A percentile compares a stretch with the other conserved stretches of the same genome.
Evolutionary conservation across 1,140 invertebrate genomes (phyloP).

Genomic region (Cheumatopsyche charites): DNA sequence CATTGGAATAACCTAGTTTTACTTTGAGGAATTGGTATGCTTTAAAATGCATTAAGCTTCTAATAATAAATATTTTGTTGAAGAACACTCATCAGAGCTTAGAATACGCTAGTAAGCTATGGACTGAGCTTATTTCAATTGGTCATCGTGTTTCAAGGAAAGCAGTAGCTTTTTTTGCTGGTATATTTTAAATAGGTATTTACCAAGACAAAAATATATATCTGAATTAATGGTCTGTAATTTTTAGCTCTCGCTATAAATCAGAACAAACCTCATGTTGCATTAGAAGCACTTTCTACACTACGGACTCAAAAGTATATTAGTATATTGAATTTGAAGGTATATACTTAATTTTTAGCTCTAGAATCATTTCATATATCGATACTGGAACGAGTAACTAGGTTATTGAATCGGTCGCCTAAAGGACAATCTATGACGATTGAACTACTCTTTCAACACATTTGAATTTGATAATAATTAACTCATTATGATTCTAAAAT

Average conservation of each 20-base stretch:
- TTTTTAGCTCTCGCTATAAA: slow-evolving; percentile 71
- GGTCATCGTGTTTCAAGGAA: slow-evolving; percentile 65
- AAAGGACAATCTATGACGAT: no score
- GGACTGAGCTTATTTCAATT: slow-evolving; percentile 63
- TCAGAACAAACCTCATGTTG: slow-evolving; percentile 69
- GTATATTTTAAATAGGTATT: slow-evolving; percentile 45
- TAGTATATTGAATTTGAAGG: slow-evolving; percentile 71
- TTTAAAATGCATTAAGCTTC: no score
- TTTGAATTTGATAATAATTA: no score
- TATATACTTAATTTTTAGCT: slow-evolving; percentile 50
- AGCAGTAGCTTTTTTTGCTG: slow-evolving; percentile 66
- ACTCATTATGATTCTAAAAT: no score
- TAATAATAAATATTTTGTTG: no score
- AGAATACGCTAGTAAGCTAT: slow-evolving; percentile 67
- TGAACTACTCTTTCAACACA: no score
- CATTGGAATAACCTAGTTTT: no score
- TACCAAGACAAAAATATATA: not conserved
- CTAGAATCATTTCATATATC: not conserved
- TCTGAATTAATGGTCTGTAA: no score
- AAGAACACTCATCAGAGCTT: slow-evolving; percentile 76
- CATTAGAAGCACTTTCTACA: slow-evolving; percentile 68
- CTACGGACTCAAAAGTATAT: slow-evolving; percentile 66
- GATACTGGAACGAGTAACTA: not conserved
- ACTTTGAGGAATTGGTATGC: no score
- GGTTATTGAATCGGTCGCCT: no score